phyloP scores from a whole-genome alignment of 2,113 vertebrate genomes.

The Thinocorus orbignyianus region DNA sequence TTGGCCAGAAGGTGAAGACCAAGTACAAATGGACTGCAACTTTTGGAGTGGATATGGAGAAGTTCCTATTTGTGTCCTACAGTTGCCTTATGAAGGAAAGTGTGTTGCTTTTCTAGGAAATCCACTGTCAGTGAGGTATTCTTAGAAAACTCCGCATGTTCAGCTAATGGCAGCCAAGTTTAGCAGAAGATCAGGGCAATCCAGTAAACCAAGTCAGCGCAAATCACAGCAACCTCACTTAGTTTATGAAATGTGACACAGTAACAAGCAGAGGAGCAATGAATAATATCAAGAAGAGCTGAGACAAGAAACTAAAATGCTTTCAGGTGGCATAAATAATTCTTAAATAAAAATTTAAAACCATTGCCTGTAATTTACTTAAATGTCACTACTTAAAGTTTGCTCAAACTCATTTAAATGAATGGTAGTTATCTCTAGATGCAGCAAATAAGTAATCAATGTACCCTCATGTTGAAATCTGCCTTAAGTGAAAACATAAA shows the following conservation, averaged over 20 bases:
- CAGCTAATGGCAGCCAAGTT: background rate
- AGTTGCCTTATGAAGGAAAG: background rate
- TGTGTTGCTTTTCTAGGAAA: background rate
- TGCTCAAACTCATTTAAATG: background rate
- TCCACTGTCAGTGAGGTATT: background rate
- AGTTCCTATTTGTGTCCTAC: background rate
- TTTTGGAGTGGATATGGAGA: background rate
- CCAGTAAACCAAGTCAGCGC: background rate
- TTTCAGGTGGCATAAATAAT: background rate
- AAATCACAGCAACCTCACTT: background rate
- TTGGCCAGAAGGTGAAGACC: background rate
- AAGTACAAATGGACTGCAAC: background rate
- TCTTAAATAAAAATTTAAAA: background rate
- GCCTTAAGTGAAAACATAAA: slow-evolving; percentile 7
- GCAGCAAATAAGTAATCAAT: slow-evolving; percentile 2
- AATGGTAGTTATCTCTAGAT: background rate
- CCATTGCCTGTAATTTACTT: background rate
- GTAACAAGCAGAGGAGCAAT: background rate
- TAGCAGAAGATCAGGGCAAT: background rate
- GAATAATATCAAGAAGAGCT: background rate
- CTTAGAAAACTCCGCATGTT: background rate
- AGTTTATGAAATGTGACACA: background rate
- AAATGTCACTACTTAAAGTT: background rate
- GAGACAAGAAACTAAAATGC: background rate
- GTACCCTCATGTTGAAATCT: background rate